Evolutionary conservation across 2,113 vertebrate genomes (phyloP).

Genomic region (Charina bottae): DNA sequence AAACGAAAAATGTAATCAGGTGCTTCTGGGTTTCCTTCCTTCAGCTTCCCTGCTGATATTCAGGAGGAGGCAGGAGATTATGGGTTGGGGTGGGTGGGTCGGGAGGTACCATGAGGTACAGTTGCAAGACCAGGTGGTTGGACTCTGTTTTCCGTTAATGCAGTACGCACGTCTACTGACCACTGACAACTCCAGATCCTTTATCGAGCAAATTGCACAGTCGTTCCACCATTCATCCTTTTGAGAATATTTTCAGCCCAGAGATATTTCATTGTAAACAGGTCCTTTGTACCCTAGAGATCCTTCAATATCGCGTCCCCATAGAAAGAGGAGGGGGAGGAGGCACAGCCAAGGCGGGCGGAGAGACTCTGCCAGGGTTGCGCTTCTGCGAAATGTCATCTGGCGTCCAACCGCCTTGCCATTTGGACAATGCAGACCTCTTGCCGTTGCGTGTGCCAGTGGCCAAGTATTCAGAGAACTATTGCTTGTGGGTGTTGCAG

Average conservation of each 20-base stretch:
- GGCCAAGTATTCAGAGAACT: conserved; percentile 18
- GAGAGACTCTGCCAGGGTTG: background rate
- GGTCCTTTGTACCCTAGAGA: background rate
- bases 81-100: background rate
- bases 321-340: background rate
- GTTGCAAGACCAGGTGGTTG: background rate
- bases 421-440: conserved; percentile 10
- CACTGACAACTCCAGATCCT: background rate
- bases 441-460: background rate
- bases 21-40: background rate
- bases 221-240: background rate
- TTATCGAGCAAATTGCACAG: background rate
- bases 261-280: background rate
- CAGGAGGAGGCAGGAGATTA: too few species aligned
- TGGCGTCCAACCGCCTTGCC: background rate
- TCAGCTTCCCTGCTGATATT: background rate
- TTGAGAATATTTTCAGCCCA: background rate
- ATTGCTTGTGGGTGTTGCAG: background rate
- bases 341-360: background rate
- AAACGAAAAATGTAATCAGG: background rate
- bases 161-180: background rate
- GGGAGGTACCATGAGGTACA: background rate
- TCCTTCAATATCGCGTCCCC: too few species aligned
- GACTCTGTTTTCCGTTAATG: background rate
- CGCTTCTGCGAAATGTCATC: conserved; percentile 1